phyloP scores from a whole-genome alignment of 2,797 vertebrate genomes.

The Peromyscus attwateri region DNA sequence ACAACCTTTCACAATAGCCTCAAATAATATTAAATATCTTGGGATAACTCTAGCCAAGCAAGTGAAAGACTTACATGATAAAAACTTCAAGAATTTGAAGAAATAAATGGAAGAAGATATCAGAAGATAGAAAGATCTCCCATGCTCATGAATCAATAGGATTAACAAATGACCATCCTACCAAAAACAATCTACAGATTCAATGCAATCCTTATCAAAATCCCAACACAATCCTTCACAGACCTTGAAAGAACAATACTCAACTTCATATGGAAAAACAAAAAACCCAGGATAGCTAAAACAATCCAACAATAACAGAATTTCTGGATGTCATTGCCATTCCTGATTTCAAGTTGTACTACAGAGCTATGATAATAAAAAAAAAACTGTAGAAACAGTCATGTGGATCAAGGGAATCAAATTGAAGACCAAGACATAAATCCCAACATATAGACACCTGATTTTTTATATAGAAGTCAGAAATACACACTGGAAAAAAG shows the following conservation, averaged over 20 bases:
- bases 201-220: not conserved
- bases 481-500: not conserved
- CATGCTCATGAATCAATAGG: not conserved
- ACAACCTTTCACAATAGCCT: not conserved
- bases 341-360: not conserved
- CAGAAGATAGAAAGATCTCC: not conserved
- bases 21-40: not conserved
- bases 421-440: not conserved
- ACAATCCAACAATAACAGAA: not conserved
- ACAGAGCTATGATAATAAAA: not conserved
- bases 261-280: not conserved
- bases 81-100: not conserved
- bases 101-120: not conserved
- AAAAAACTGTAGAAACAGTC: not conserved
- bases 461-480: not conserved
- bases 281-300: not conserved
- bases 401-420: not conserved
- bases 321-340: not conserved
- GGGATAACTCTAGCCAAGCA: not conserved
- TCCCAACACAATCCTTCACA: not conserved
- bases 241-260: not conserved
- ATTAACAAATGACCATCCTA: not conserved
- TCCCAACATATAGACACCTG: not conserved
- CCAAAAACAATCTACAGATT: not conserved
- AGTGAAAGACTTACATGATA: not conserved